A percentile compares a stretch with the other conserved stretches of the same genome.
phyloP scores from a whole-genome alignment of 2,888 invertebrate genomes.

The Kryphioiulus occultus region DNA sequence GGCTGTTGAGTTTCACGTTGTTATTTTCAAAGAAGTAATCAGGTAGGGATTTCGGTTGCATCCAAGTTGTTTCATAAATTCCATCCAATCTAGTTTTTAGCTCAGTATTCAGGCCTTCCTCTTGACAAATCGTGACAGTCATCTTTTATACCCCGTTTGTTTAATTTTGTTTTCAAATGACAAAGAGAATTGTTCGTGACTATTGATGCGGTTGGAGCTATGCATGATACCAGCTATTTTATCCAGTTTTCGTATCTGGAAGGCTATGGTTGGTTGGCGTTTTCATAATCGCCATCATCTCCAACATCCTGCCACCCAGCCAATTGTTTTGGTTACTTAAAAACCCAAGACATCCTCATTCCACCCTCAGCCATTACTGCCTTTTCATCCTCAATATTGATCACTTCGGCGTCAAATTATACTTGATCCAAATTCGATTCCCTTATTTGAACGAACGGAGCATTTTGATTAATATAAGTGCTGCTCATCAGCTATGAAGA shows the following conservation, averaged over 20 bases:
- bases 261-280: background rate
- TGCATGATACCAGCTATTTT: background rate
- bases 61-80: no score
- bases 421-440: constrained; percentile 1
- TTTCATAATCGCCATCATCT: background rate
- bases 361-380: background rate
- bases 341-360: background rate
- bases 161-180: background rate
- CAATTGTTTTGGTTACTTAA: background rate
- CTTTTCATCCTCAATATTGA: background rate
- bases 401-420: background rate
- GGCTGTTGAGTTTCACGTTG: no score
- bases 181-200: background rate
- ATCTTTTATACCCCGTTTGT: background rate
- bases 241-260: background rate
- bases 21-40: no score
- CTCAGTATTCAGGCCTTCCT: no score
- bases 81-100: no score
- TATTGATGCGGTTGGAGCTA: background rate
- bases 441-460: background rate
- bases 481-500: background rate
- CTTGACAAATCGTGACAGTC: no score
- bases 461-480: background rate
- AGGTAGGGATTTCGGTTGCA: no score
- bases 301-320: background rate